Evolutionary conservation across 2,797 vertebrate genomes (phyloP).

Genomic region (Girardinus metallicus): DNA sequence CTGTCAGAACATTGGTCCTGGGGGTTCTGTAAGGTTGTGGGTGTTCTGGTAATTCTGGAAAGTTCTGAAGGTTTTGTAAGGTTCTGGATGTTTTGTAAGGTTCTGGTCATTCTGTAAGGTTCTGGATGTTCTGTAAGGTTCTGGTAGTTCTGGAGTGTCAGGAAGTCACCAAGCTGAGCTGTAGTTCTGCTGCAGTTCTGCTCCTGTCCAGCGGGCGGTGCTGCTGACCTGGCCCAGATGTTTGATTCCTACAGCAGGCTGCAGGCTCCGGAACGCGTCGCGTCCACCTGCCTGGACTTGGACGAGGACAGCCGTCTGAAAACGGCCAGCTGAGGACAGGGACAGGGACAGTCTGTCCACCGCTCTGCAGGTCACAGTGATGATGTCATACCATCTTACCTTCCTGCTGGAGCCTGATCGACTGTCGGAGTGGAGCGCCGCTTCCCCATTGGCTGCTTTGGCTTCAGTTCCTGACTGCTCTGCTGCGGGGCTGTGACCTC

Average conservation of each 20-base stretch:
- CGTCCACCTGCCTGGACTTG: slow-evolving; percentile 49
- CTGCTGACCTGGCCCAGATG: neutral
- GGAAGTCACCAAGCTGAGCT: neutral
- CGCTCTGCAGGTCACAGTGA: neutral
- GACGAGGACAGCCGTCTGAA: slow-evolving; percentile 83
- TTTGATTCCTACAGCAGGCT: slow-evolving; percentile 74
- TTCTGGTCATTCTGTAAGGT: too few relatives aligned
- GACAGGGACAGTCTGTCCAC: neutral
- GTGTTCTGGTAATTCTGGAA: neutral
- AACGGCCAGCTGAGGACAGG: slow-evolving; percentile 82
- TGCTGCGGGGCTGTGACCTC: slow-evolving; percentile 2
- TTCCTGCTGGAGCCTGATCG: slow-evolving; percentile 71
- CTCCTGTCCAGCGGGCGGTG: neutral
- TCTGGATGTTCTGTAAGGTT: neutral
- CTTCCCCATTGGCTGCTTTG: slow-evolving; percentile 55
- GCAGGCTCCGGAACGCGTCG: slow-evolving; percentile 83
- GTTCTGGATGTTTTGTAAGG: too few relatives aligned
- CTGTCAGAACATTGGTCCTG: too few relatives aligned
- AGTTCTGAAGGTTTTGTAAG: too few relatives aligned
- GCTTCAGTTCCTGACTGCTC: neutral
- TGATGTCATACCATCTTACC: slow-evolving; percentile 50
- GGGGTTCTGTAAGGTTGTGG: too few relatives aligned
- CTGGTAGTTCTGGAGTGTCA: neutral
- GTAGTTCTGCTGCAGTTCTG: neutral
- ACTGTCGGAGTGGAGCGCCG: slow-evolving; percentile 43